Conservation (phyloP, 1,140 invertebrate genomes). For the Tetramorium simillimum region DNA sequence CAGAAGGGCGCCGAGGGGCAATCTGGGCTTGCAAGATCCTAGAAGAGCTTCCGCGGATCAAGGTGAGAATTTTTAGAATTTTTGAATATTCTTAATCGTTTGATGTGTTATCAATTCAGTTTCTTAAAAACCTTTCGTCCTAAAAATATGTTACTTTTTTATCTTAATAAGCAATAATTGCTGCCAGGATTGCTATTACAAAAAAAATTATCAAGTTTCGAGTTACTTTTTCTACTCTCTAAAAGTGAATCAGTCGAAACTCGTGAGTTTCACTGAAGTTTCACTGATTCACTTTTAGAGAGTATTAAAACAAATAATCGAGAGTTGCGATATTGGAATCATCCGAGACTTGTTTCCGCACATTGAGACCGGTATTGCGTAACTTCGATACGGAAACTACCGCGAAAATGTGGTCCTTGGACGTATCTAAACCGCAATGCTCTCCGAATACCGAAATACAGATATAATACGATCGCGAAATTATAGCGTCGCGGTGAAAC, state of each 20-base stretch:
- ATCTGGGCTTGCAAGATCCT: slow-evolving; percentile 88
- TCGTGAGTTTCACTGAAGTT: too few relatives aligned
- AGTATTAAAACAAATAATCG: not conserved
- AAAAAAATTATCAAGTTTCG: not conserved
- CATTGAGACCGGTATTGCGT: not conserved
- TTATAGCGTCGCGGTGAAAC: slow-evolving; percentile 51
- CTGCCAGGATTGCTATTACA: not conserved
- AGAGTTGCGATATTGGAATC: not conserved
- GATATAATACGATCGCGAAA: slow-evolving; percentile 20
- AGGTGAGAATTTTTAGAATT: slow-evolving; percentile 71
- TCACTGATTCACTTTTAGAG: too few relatives aligned
- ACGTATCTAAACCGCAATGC: slow-evolving; percentile 8
- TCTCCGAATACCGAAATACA: slow-evolving; percentile 3
- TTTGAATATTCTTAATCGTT: not conserved
- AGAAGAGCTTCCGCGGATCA: slow-evolving; percentile 87
- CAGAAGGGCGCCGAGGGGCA: slow-evolving; percentile 86
- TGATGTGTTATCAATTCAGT: not conserved
- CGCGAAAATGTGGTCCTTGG: slow-evolving; percentile 3
- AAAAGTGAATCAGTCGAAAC: too few relatives aligned
- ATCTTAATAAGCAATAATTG: not conserved
- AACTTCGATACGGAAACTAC: not conserved
- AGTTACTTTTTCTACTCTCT: not conserved
- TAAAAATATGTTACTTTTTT: not conserved
- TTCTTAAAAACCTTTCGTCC: not conserved
- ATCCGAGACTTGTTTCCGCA: not conserved